Percentiles rank a stretch among this genome's conserved stretches.
These are phyloP conservation scores for Colistium nudipinnis DNA, from an alignment of 2,113 vertebrate genomes.

Conservation along the genomic window DNA sequence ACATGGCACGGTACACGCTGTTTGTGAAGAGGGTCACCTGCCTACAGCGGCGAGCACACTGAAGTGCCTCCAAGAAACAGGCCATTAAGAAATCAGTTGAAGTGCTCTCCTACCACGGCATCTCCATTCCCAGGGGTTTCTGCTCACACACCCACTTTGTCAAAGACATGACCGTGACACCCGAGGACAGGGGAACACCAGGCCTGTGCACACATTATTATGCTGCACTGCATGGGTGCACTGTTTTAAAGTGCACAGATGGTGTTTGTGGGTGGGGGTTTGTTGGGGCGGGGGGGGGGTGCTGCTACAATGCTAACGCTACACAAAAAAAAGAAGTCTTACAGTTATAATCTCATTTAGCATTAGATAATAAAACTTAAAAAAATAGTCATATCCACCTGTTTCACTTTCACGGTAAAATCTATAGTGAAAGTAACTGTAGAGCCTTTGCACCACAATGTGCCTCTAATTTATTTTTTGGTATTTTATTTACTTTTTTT, in stretches of 20 bases:
- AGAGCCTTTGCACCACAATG: background rate
- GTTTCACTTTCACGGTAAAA: conserved; percentile 13
- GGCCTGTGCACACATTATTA: conserved; percentile 40
- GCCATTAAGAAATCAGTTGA: conserved; percentile 79
- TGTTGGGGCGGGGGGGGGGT: conserved; percentile 4
- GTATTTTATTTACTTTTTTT: conserved; percentile 1
- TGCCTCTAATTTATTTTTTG: background rate
- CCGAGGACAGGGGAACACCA: conserved; percentile 46
- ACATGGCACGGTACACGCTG: conserved; percentile 47
- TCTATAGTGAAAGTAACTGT: background rate
- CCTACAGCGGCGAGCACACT: conserved; percentile 56
- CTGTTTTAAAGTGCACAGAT: conserved; percentile 36
- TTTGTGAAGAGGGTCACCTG: conserved; percentile 77
- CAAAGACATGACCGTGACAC: conserved; percentile 69
- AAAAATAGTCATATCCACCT: conserved; percentile 22
- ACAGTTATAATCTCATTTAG: background rate
- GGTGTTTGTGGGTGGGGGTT: conserved; percentile 11
- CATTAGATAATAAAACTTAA: conserved; percentile 18
- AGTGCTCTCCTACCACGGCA: conserved; percentile 68
- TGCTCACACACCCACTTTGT: conserved; percentile 67
- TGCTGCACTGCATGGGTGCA: conserved; percentile 54
- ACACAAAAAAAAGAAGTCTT: conserved; percentile 1
- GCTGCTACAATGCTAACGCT: background rate
- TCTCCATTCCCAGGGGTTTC: conserved; percentile 62
- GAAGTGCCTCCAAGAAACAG: conserved; percentile 75